phyloP scores from a whole-genome alignment of 2,888 invertebrate genomes.

The Megalurothrips usitatus region DNA sequence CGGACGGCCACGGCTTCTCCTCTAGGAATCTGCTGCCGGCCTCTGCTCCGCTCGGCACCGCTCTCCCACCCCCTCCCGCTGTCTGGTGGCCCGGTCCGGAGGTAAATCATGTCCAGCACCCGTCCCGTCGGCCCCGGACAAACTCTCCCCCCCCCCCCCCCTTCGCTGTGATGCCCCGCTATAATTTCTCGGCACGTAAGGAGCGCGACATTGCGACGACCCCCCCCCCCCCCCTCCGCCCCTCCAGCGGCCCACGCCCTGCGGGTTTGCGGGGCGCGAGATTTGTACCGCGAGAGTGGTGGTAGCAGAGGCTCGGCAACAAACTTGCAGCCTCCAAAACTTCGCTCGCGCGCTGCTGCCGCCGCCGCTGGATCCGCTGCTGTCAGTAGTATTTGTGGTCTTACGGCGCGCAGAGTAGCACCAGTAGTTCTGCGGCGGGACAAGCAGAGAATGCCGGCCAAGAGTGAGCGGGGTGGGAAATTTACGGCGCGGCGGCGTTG shows the following conservation, averaged over 20 bases:
- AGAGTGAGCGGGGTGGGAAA: too few species aligned
- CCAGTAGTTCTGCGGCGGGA: background rate
- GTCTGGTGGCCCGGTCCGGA: background rate
- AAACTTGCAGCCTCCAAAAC: conserved; percentile 12
- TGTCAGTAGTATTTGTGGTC: conserved; percentile 10
- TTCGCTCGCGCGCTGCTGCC: background rate
- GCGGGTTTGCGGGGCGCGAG: background rate
- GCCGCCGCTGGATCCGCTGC: background rate
- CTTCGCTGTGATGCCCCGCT: background rate
- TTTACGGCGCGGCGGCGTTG: too few species aligned
- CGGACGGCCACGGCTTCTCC: too few species aligned
- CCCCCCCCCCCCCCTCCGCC: background rate
- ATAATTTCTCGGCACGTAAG: conserved; percentile 16
- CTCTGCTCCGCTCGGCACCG: too few species aligned
- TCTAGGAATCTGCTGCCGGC: background rate
- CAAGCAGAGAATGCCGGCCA: too few species aligned
- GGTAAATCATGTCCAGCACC: background rate
- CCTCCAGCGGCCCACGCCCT: background rate
- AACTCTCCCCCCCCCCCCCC: background rate
- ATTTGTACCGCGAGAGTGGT: background rate
- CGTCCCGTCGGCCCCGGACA: background rate
- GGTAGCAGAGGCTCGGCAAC: background rate
- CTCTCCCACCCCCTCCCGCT: background rate
- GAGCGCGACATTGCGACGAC: background rate
- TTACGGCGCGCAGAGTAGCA: background rate